Percentiles rank a stretch among this genome's conserved stretches.
phyloP scores from a whole-genome alignment of 1,140 invertebrate species.

The Drosophila ananassae region DNA sequence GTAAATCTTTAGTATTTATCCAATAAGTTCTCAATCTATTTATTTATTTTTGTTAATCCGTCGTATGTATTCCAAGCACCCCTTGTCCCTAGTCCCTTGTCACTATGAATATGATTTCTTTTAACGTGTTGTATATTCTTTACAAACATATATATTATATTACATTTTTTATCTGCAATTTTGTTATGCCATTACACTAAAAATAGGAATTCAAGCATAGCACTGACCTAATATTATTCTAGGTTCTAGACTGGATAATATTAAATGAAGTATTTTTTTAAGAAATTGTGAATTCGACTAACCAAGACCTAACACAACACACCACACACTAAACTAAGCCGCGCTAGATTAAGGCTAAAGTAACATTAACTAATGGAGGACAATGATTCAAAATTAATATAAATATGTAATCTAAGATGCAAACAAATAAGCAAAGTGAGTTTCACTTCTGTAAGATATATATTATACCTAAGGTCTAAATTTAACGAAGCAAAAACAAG shows the following conservation, averaged over 20 bases:
- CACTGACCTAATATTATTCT: slow-evolving; percentile 55
- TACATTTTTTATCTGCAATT: slow-evolving; percentile 68
- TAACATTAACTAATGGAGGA: slow-evolving; percentile 64
- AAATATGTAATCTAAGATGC: slow-evolving; percentile 60
- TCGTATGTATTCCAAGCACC: neutral
- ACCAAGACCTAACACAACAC: slow-evolving; percentile 17
- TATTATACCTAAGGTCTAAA: slow-evolving; percentile 58
- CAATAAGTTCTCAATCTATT: slow-evolving; percentile 54
- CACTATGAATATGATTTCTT: slow-evolving; percentile 32
- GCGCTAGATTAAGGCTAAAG: slow-evolving; percentile 48
- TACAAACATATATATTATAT: slow-evolving; percentile 32
- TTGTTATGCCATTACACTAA: slow-evolving; percentile 67
- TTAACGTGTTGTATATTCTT: slow-evolving; percentile 70
- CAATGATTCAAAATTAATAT: slow-evolving; percentile 63
- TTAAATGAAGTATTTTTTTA: slow-evolving; percentile 67
- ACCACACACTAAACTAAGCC: slow-evolving; percentile 20
- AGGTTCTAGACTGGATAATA: slow-evolving; percentile 60
- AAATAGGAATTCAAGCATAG: slow-evolving; percentile 65
- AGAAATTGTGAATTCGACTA: slow-evolving; percentile 20
- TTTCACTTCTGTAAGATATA: slow-evolving; percentile 75
- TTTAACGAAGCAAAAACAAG: slow-evolving; percentile 56
- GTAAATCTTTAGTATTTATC: slow-evolving; percentile 60
- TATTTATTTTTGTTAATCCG: slow-evolving; percentile 54
- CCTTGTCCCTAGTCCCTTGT: slow-evolving; percentile 12
- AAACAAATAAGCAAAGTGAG: slow-evolving; percentile 37